Percentiles rank a stretch among this genome's conserved stretches.
Conservation (phyloP, 1,140 invertebrate species). For the Drosophila littoralis region DNA sequence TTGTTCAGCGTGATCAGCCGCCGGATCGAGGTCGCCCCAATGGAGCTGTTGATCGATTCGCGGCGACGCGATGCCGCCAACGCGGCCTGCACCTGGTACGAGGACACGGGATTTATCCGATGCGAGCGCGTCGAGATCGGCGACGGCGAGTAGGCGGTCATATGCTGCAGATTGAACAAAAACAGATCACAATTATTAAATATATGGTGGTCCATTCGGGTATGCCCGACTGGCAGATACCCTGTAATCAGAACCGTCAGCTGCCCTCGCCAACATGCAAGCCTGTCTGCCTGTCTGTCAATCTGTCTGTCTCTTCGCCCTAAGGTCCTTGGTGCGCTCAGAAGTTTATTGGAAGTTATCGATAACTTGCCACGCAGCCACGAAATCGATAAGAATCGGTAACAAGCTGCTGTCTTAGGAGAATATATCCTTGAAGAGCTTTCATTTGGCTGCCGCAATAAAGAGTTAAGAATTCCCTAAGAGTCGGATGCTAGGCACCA, state of each 20-base stretch:
- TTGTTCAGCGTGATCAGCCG: conserved; percentile 87
- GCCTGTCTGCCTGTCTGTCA: too few relatives aligned
- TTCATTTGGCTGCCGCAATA: too few relatives aligned
- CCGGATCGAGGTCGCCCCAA: conserved; percentile 88
- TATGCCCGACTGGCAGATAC: neutral
- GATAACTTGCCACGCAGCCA: too few relatives aligned
- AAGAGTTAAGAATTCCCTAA: too few relatives aligned
- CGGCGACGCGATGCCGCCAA: conserved; percentile 85
- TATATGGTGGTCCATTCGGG: neutral
- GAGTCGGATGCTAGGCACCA: too few relatives aligned
- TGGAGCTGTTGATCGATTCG: conserved; percentile 88
- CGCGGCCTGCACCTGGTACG: conserved; percentile 80
- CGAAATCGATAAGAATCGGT: too few relatives aligned
- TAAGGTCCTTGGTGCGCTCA: too few relatives aligned
- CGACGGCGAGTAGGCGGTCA: conserved; percentile 86
- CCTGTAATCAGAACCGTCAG: neutral
- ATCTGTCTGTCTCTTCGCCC: too few relatives aligned
- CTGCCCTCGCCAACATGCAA: neutral
- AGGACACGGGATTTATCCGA: conserved; percentile 85
- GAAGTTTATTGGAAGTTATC: too few relatives aligned
- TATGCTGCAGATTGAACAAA: conserved; percentile 84
- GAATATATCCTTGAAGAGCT: too few relatives aligned
- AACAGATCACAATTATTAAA: neutral
- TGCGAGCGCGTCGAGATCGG: conserved; percentile 86
- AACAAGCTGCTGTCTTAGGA: too few relatives aligned